These are phyloP conservation scores for Calephelis perditalis DNA, from an alignment of 2,888 invertebrate genomes.

Conservation along the genomic window DNA sequence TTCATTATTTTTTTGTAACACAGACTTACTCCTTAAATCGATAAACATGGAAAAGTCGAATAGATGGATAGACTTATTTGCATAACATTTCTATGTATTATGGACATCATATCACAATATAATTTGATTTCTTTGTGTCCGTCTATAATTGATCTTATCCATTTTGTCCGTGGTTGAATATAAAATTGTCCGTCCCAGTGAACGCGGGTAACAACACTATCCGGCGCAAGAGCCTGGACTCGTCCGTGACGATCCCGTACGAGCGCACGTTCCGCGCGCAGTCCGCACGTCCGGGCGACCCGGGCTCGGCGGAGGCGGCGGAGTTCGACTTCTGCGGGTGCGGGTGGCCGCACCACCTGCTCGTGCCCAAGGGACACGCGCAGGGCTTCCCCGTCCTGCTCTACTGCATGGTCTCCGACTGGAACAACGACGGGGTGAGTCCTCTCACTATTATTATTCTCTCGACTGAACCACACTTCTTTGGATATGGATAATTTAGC, in stretches of 20 bases:
- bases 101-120: too few relatives aligned
- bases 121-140: too few relatives aligned
- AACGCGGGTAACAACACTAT: not conserved
- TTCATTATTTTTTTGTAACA: too few relatives aligned
- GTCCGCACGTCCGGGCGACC: slow-evolving; percentile 75
- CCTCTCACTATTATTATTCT: too few relatives aligned
- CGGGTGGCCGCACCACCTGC: slow-evolving; percentile 92
- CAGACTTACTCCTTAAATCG: too few relatives aligned
- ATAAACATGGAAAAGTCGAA: too few relatives aligned
- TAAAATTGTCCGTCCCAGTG: not conserved
- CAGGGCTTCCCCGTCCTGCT: slow-evolving; percentile 83
- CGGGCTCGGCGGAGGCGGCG: slow-evolving; percentile 62
- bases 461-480: too few relatives aligned
- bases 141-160: too few relatives aligned
- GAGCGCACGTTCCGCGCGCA: slow-evolving; percentile 89
- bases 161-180: too few relatives aligned
- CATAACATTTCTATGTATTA: too few relatives aligned
- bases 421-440: slow-evolving; percentile 79
- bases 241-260: slow-evolving; percentile 90
- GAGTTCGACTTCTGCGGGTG: slow-evolving; percentile 91
- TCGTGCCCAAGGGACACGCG: slow-evolving; percentile 84
- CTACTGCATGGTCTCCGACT: slow-evolving; percentile 89
- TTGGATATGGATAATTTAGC: not conserved
- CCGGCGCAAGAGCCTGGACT: slow-evolving; percentile 81
- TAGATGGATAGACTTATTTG: too few relatives aligned